Percentiles rank a stretch among this genome's conserved stretches.
These are phyloP conservation scores for Actenoides lindsayi DNA, from an alignment of 2,113 vertebrate species.

Conservation along the genomic window DNA sequence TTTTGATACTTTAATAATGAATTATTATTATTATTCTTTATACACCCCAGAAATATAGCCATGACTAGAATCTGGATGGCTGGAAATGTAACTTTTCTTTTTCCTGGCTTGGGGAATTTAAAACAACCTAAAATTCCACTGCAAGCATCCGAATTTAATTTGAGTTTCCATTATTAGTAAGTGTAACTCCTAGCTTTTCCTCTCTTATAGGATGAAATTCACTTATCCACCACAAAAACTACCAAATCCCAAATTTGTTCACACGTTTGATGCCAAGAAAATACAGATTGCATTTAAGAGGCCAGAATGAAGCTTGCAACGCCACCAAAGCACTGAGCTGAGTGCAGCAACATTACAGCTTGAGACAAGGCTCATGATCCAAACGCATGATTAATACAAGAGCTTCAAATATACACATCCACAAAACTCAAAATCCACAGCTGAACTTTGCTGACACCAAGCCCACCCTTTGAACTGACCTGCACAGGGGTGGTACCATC, in stretches of 20 bases:
- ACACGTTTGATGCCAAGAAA: background rate
- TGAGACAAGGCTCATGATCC: background rate
- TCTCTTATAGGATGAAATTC: background rate
- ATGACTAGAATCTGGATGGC: background rate
- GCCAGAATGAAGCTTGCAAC: background rate
- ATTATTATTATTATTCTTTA: too few species aligned
- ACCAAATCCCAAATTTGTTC: background rate
- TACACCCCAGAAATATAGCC: background rate
- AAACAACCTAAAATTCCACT: background rate
- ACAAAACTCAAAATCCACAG: background rate
- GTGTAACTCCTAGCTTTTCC: background rate
- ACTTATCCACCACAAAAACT: background rate
- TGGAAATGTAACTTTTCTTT: background rate
- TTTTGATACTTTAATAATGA: too few species aligned
- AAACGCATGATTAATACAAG: background rate
- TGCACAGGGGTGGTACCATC: background rate
- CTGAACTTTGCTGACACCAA: background rate
- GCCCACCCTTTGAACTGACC: background rate
- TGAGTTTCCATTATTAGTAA: background rate
- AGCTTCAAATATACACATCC: rapidly evolving
- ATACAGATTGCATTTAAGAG: background rate
- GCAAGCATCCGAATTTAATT: background rate
- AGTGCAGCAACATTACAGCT: background rate
- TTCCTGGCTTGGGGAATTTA: background rate
- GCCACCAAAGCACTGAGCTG: background rate